These are phyloP conservation scores for Steinernema scapterisci DNA, from an alignment of 2,888 invertebrate genomes.

Conservation along the genomic window DNA sequence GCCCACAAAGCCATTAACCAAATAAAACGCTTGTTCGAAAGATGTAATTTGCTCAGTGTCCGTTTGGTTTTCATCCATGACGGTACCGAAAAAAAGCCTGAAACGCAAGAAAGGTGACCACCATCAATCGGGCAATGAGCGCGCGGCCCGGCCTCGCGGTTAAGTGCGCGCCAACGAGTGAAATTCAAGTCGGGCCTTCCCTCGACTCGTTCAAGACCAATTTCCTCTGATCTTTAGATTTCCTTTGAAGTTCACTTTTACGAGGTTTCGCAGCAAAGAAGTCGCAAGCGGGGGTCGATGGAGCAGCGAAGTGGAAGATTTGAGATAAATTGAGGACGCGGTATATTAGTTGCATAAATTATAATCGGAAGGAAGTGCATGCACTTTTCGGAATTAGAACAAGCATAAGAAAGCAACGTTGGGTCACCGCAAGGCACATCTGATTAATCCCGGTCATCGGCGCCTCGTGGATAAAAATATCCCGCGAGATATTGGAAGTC, in stretches of 20 bases:
- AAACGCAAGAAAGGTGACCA: not conserved
- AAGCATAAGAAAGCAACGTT: too few relatives aligned
- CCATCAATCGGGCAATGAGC: not conserved
- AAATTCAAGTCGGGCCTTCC: conserved; percentile 25
- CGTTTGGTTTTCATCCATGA: not conserved
- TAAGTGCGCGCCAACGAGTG: conserved; percentile 26
- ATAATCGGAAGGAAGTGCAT: not conserved
- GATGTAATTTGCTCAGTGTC: not conserved
- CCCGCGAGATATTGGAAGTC: too few relatives aligned
- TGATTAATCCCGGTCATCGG: too few relatives aligned
- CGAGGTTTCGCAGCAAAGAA: not conserved
- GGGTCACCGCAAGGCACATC: too few relatives aligned
- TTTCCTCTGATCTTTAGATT: conserved; percentile 29
- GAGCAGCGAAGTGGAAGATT: conserved; percentile 20
- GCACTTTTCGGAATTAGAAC: not conserved
- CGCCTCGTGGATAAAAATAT: too few relatives aligned
- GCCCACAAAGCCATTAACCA: conserved; percentile 57
- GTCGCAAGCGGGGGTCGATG: not conserved
- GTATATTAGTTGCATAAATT: conserved; percentile 20
- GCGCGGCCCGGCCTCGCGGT: not conserved
- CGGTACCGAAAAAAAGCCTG: not conserved
- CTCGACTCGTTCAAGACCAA: conserved; percentile 24
- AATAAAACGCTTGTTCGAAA: conserved; percentile 48
- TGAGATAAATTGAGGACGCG: not conserved
- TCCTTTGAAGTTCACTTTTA: conserved; percentile 27